Evolutionary conservation across 2,888 invertebrate species (phyloP).

Genomic region (Masnerella sp.): DNA sequence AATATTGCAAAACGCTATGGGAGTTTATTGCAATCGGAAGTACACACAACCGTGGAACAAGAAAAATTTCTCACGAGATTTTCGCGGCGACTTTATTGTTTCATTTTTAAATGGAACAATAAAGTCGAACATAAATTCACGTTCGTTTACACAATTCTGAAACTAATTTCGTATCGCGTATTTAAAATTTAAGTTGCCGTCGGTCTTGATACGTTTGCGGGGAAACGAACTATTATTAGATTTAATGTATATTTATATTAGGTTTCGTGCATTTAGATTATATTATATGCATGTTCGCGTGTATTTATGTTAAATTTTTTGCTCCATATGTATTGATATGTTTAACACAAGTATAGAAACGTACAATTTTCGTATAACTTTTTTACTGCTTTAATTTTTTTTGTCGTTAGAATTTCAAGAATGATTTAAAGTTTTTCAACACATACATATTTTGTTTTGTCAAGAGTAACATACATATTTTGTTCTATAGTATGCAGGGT

Average conservation of each 20-base stretch:
- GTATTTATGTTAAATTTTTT: slow-evolving; percentile 53
- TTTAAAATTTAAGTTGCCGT: slow-evolving; percentile 46
- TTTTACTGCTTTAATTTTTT: no score
- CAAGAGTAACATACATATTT: no score
- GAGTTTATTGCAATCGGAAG: slow-evolving; percentile 47
- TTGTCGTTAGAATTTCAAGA: no score
- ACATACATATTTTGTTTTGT: no score
- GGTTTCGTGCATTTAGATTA: slow-evolving; percentile 52
- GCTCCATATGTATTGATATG: slow-evolving; percentile 30
- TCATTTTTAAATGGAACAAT: slow-evolving; percentile 44
- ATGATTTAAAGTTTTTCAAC: no score
- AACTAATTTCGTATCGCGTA: slow-evolving; percentile 34
- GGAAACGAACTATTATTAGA: slow-evolving; percentile 43
- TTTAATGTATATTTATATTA: slow-evolving; percentile 52
- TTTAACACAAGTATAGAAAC: slow-evolving; percentile 30
- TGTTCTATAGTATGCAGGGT: no score
- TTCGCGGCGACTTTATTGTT: no score
- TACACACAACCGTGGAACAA: slow-evolving; percentile 20
- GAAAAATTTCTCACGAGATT: slow-evolving; percentile 47
- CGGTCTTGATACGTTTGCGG: slow-evolving; percentile 7
- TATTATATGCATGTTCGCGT: slow-evolving; percentile 48
- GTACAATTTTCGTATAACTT: slow-evolving; percentile 42
- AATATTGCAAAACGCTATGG: slow-evolving; percentile 38
- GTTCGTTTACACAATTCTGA: slow-evolving; percentile 34
- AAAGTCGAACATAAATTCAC: slow-evolving; percentile 39